phyloP scores from a whole-genome alignment of 2,113 vertebrate species.

The Ictidomys tridecemlineatus region DNA sequence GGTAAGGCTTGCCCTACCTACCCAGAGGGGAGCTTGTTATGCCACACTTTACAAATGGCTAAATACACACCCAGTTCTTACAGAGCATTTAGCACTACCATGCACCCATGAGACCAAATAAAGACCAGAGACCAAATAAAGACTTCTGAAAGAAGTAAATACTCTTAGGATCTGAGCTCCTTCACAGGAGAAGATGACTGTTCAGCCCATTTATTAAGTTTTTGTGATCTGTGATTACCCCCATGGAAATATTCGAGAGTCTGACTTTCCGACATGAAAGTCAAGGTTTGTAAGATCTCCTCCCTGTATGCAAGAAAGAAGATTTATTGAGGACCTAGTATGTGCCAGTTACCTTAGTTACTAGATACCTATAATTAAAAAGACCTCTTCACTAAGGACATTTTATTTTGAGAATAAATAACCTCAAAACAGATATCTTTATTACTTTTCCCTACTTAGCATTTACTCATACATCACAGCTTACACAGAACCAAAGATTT shows the following conservation, averaged over 20 bases:
- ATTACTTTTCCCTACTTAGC: neutral
- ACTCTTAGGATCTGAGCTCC: neutral
- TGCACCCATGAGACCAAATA: too few species aligned
- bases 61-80: neutral
- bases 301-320: neutral
- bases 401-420: conserved; percentile 9
- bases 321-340: neutral
- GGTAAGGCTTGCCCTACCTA: neutral
- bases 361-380: neutral
- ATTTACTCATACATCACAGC: neutral
- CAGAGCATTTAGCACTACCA: neutral
- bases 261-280: neutral
- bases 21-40: neutral
- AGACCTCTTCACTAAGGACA: neutral
- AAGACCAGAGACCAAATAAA: too few species aligned
- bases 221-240: neutral
- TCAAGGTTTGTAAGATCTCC: neutral
- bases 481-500: conserved; percentile 14
- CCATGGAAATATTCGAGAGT: neutral
- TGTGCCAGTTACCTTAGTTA: neutral
- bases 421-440: neutral
- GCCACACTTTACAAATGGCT: neutral
- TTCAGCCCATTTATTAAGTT: neutral
- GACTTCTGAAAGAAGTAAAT: neutral
- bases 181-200: neutral